Evolutionary conservation across 2,888 invertebrate species (phyloP), one percentile per base, ranked within the genome.

Genomic region (Acronicta alni): DNA sequence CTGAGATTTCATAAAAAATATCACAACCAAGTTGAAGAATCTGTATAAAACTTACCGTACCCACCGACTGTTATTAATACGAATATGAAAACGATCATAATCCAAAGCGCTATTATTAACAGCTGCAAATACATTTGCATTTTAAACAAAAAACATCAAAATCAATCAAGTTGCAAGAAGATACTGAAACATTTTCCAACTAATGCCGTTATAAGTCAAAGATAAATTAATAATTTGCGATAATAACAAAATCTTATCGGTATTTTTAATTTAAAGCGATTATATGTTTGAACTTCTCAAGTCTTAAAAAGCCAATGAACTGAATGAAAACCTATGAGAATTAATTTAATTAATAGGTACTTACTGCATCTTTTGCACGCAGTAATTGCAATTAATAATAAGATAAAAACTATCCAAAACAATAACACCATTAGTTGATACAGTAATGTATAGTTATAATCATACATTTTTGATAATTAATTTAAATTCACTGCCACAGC

Each of bases 371-470:
- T 64, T 16, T 23, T 57, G 10, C 7, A 52, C 0, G 47, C 57
- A 64, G 20, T 16, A 15, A 57, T 26, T 7, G 15, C 58, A 23
- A 64, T 15, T 12, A 75, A 12, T 0, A 71, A 0, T 0, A 26
- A 3, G 1, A 57, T 23, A 15, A 70, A 75, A 14, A 48, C 17
- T 20, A 64, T 32, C 75, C 75, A 70, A 48, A 70, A 75, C n/a
- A 72, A n/a, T 37, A 68, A 39, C 17, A 68, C 54, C 16, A 51
- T 48, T 8, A 66, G 5, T 39, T 72, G 60, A 20, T 38, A 72
- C 45, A 57, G 43, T 18, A 35, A 10, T 5, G 69, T 16, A 18
- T 41, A 32, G 2, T 0, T 16, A 18, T 41, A 32, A 4, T 0
- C 0, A 15, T 55, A 20, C 67, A 68, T 68, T 47, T 51, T 59